Base-by-base conservation (phyloP, 1,140 invertebrate genomes). In the Bicyclus anynana region DNA sequence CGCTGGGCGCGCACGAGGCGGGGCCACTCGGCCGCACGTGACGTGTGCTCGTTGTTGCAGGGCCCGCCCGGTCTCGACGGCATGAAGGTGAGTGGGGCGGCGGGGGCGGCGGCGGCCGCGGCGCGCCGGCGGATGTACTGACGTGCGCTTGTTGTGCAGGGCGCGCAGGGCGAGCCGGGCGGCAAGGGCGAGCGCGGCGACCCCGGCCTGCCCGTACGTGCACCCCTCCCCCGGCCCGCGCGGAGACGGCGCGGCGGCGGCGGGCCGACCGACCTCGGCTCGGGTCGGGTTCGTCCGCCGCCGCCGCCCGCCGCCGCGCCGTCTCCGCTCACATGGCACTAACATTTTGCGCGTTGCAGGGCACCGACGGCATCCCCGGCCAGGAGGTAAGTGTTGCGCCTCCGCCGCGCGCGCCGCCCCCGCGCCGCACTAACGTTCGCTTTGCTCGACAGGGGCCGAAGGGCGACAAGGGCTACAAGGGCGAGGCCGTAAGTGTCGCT, bases 281-380 rank as follows among this genome's bases (percentile, higher is more conserved):
- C 3, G 23, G 23, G 23, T 4, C 23, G 7, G 23, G 23, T 23
- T 23, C 7, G 3, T n/a, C n/a, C n/a, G n/a, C n/a, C n/a, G n/a
- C n/a, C 23, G 23, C 23, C 23, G 23, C 23, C 23, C 3, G 23
- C 2, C 23, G 23, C 3, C 17, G 33, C 14, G n/a, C n/a, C n/a
- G n/a, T n/a, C n/a, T n/a, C n/a, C n/a, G n/a, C n/a, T n/a, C n/a
- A n/a, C n/a, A n/a, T n/a, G n/a, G n/a, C 17, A 38, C n/a, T 16
- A 46, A 26, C 35, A 13, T 20, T 20, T 54, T 53, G 42, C 35
- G 18, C 65, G 52, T 55, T 91, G 77, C 92, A 97, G 95, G 96
- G 96, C 68, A 97, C 95, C 56, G 96, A 97, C 84, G 96, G 96
- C 74, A 97, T 97, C 80, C 96, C 96, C 74, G 96, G 96, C 72